Conservation (phyloP, 2,113 vertebrate species). For the Brienomyrus longianalis region DNA sequence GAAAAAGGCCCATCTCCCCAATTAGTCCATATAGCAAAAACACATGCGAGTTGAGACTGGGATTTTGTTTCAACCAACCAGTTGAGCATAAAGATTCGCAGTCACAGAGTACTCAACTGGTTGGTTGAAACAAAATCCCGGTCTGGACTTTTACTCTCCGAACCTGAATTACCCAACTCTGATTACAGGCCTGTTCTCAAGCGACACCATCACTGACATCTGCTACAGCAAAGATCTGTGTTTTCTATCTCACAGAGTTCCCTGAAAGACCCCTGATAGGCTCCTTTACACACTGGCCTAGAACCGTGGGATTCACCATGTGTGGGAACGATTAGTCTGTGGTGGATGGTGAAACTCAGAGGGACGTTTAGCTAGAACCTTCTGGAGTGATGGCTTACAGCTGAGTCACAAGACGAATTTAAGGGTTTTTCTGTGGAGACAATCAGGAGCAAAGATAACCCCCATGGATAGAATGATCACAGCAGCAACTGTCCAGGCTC, state of each 20-base stretch:
- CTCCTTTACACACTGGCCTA: neutral
- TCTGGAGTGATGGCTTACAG: neutral
- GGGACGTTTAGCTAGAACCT: neutral
- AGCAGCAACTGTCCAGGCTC: neutral
- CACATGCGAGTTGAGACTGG: neutral
- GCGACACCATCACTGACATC: neutral
- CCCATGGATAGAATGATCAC: neutral
- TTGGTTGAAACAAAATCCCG: no score
- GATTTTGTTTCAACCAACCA: no score
- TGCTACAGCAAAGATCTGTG: neutral
- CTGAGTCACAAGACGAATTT: neutral
- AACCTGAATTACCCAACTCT: neutral
- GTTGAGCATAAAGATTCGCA: no score
- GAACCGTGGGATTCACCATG: neutral
- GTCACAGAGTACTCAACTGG: no score
- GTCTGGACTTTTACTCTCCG: no score
- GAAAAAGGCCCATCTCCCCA: no score
- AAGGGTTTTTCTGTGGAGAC: neutral
- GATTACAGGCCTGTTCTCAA: neutral
- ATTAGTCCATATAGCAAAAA: no score
- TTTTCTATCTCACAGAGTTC: neutral
- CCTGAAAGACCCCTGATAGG: neutral
- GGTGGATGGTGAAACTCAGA: neutral
- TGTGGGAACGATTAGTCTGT: neutral
- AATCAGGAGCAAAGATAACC: neutral